Conservation (phyloP, 2,113 vertebrate species). For the Odontesthes bonariensis region DNA sequence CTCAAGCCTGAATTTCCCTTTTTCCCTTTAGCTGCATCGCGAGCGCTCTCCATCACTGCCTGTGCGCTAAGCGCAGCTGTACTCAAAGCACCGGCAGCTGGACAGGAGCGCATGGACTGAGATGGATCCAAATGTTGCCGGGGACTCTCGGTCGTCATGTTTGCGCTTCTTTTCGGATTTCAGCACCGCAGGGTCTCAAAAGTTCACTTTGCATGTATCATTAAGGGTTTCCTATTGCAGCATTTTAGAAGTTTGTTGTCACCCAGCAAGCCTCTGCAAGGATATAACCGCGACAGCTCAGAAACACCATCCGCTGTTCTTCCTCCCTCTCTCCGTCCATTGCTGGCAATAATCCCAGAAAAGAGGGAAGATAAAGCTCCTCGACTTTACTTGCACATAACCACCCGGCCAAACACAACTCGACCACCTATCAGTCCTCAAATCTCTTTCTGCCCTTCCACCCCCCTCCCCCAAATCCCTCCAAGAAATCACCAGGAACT, state of each 20-base stretch:
- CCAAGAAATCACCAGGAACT: constrained; percentile 74
- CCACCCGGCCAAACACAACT: constrained; percentile 77
- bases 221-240: constrained; percentile 2
- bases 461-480: constrained; percentile 64
- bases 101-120: constrained; percentile 82
- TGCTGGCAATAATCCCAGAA: constrained; percentile 74
- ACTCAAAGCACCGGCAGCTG: constrained; percentile 82
- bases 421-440: constrained; percentile 81
- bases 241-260: constrained; percentile 14
- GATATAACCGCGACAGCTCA: constrained; percentile 41
- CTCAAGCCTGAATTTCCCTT: constrained; percentile 90
- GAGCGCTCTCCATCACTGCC: constrained; percentile 81
- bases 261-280: constrained; percentile 39
- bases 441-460: constrained; percentile 74
- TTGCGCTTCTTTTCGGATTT: constrained; percentile 34
- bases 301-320: constrained; percentile 60
- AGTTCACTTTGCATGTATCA: not conserved
- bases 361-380: constrained; percentile 68
- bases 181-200: not conserved
- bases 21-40: constrained; percentile 81
- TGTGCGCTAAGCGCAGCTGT: constrained; percentile 83
- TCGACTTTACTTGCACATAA: constrained; percentile 67
- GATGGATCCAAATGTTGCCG: constrained; percentile 84
- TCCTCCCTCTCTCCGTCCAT: constrained; percentile 78
- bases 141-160: constrained; percentile 89